Base-by-base conservation (phyloP, 2,888 invertebrate species). In the Baccha elongata region DNA sequence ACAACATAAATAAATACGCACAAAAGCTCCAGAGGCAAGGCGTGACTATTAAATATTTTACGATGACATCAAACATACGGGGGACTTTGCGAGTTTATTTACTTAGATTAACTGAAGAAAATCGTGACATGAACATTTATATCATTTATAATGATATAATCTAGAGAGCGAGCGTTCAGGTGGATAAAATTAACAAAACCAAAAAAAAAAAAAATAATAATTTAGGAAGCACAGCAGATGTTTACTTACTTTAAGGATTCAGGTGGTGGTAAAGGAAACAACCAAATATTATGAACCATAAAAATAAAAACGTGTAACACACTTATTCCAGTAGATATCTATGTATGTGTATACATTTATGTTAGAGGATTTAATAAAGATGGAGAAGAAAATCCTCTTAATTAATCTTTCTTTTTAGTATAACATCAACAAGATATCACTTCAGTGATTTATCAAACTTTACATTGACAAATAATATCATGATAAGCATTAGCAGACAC, bases 91-190 rank as follows among this genome's bases (percentile, higher is more conserved):
- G 32, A 11, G 42, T 60, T 42, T 44, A 60, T 44, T 60, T 29
- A 60, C 60, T 60, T 44, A 29, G 44, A 60, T 60, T 44, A 60
- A 60, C 42, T 60, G 44, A 60, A 32, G 60, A n/a, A 60, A 60
- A 29, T 60, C 60, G 60, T 60, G 60, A 60, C 60, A 44, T 60
- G 60, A 60, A 60, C 60, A 60, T 60, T 60, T 60, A 44, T 60
- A 44, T 60, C 44, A 60, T 60, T 60, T 60, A 60, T 60, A 60
- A 60, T 60, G 29, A 60, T 60, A 60, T 60, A 60, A 60, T 60
- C 60, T 60, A 60, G 44, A 44, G 29, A 19, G 17, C 2, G 19
- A 37, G n/a, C 55, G 44, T 60, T 60, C 60, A 60, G 29, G 60
- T 44, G n/a, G 8, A 60, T 4, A 13, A 29, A 19, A 40, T 40